Evolutionary conservation across 2,888 invertebrate species (phyloP), one percentile per base, ranked within the genome.

Genomic region (Thelaira solivaga): DNA sequence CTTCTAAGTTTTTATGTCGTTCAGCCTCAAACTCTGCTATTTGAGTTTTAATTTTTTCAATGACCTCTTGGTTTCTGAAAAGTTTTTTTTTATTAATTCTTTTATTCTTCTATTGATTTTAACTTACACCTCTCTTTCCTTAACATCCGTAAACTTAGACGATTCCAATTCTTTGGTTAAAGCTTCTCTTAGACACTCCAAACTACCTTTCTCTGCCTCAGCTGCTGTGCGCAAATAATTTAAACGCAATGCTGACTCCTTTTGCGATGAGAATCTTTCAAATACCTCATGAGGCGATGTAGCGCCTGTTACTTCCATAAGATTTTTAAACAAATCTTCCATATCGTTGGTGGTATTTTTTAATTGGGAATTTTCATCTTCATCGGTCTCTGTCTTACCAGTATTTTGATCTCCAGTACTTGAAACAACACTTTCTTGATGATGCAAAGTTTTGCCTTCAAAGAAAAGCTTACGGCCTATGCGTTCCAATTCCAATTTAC

Each of bases 241-340:
- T 36, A 96, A 89, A 7, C 94, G 91, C 53, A 92, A 90, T 59
- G 92, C 92, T 0, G 95, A 95, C 80, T 93, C 93, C 43, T 92
- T 92, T 86, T 96, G 96, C 0, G 91, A 91, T 57, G 92, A 90
- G 87, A 95, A 95, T 78, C 94, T 90, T 82, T 93, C 91, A 62
- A 95, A 91, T 0, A 96, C 95, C 83, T 95, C 93, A 71, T 93
- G 92, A 0, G 93, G 92, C 57, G 92, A 93, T 8, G 93, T 93
- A 11, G 94, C 95, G 7, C 94, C 94, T 16, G 95, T 95, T 0
- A 94, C 92, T 85, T 92, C 92, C 91, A 95, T 94, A 0, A 96
- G 90, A 81, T 92, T 92, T 80, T 93, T 93, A 85, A 96, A 95
- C 20, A 92, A 90, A 10, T 92, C 91, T 78, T 94, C 93, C 90